Evolutionary conservation across 2,888 invertebrate genomes (phyloP), one percentile per base, ranked within the genome.

Genomic region (Cosmopolites sordidus): DNA sequence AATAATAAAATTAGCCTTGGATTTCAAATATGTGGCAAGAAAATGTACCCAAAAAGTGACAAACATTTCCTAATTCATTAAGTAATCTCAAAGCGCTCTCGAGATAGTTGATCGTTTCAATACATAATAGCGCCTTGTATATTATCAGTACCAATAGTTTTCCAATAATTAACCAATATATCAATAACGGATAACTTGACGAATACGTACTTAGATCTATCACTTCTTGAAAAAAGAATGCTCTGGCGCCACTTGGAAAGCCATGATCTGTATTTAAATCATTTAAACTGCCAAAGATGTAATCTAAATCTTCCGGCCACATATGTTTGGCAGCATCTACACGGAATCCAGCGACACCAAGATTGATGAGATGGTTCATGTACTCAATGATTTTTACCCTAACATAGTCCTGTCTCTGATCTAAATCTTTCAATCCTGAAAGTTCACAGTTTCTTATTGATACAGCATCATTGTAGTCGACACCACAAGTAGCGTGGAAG

Each of bases 191-290:
- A n/a, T n/a, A n/a, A n/a, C n/a, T n/a, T n/a, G n/a, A n/a, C n/a
- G n/a, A n/a, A 22, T 22, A 22, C 22, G 3, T 59, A 63, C 68
- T 68, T 2, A 83, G 75, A 65, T 89, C 89, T 54, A 89, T 87
- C 5, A 90, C 89, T 74, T 88, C 88, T 68, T 87, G 87, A 68
- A 75, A 84, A 63, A 86, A 79, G 69, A 84, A 86, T 0, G 90
- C 84, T 11, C 82, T 78, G 2, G 82, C 73, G 2, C 81, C 80
- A 0, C 74, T 64, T 1, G 79, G 73, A 67, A 89, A 90, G 1
- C 83, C 84, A 48, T 83, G 82, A 0, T 69, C 68, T 0, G 78
- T 79, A 65, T 81, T 83, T 11, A 87, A 72, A 67, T 85, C 74
- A 0, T 79, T 74, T 4, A 83, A 72, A 39, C 80, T 76, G 37